phyloP scores from a whole-genome alignment of 2,113 vertebrate genomes.

The Herpailurus yagouaroundi region DNA sequence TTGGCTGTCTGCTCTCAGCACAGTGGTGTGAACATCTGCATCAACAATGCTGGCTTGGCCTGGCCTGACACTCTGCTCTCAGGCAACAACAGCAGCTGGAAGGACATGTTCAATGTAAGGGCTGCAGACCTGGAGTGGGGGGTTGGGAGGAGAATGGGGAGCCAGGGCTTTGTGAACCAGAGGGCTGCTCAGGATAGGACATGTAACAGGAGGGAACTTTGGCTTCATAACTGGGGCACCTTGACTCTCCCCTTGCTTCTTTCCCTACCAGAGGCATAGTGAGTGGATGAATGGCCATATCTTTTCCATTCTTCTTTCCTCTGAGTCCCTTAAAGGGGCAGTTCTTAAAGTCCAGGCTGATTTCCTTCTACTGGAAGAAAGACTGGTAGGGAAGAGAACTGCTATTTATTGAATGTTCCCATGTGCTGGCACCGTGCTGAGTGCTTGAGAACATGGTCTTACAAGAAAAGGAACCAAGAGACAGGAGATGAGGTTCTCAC shows the following conservation, averaged over 20 bases:
- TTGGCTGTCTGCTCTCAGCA: constrained; percentile 94
- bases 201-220: not conserved
- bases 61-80: constrained; percentile 93
- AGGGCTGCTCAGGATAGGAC: not conserved
- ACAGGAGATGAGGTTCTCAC: not conserved
- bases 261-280: not conserved
- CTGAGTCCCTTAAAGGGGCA: not conserved
- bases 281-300: not conserved
- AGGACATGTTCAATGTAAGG: constrained; percentile 96
- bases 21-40: constrained; percentile 95
- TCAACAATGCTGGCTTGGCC: constrained; percentile 97
- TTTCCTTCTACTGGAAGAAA: not conserved
- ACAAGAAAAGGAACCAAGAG: not conserved
- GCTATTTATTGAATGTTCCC: not conserved
- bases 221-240: not conserved
- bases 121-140: not conserved
- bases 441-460: not conserved
- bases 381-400: not conserved
- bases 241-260: not conserved
- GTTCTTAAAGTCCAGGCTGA: not conserved
- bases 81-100: constrained; percentile 94
- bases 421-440: not conserved
- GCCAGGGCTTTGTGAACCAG: not conserved
- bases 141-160: not conserved
- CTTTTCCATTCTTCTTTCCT: not conserved